Conservation (phyloP, 2,113 vertebrate species). For the Leptodactylus fuscus region DNA sequence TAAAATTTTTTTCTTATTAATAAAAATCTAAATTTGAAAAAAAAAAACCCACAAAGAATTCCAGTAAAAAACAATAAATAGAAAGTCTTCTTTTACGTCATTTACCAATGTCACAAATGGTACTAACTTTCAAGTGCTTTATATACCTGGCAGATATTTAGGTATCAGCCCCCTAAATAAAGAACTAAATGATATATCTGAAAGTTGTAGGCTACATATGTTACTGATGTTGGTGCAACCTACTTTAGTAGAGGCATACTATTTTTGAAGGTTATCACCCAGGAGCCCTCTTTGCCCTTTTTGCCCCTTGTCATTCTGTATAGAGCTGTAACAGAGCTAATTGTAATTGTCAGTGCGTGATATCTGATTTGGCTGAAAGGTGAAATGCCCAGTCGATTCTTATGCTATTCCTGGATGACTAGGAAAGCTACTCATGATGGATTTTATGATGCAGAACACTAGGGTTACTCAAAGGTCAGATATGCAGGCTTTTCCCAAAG, state of each 20-base stretch:
- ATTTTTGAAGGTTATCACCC: slow-evolving; percentile 16
- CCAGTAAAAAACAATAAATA: too few species aligned
- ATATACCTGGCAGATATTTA: too few species aligned
- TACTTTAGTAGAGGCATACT: background rate
- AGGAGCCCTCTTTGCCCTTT: background rate
- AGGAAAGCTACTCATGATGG: slow-evolving; percentile 24
- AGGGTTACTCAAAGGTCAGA: background rate
- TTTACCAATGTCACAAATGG: too few species aligned
- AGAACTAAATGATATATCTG: too few species aligned
- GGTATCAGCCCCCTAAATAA: too few species aligned
- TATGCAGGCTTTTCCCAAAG: background rate
- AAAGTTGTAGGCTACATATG: too few species aligned
- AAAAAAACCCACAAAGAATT: too few species aligned
- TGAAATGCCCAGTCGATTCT: slow-evolving; percentile 26
- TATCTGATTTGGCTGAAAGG: slow-evolving; percentile 32
- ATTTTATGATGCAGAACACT: slow-evolving; percentile 29
- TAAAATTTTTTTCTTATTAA: too few species aligned
- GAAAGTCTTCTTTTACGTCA: too few species aligned
- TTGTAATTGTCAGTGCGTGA: slow-evolving; percentile 31
- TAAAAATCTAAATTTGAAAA: too few species aligned
- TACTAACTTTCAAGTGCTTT: too few species aligned
- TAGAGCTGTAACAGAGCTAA: background rate
- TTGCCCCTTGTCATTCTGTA: background rate
- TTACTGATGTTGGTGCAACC: background rate
- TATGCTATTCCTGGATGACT: background rate